phyloP scores from a whole-genome alignment of 2,888 invertebrate genomes.

The Gymnocheta viridis region DNA sequence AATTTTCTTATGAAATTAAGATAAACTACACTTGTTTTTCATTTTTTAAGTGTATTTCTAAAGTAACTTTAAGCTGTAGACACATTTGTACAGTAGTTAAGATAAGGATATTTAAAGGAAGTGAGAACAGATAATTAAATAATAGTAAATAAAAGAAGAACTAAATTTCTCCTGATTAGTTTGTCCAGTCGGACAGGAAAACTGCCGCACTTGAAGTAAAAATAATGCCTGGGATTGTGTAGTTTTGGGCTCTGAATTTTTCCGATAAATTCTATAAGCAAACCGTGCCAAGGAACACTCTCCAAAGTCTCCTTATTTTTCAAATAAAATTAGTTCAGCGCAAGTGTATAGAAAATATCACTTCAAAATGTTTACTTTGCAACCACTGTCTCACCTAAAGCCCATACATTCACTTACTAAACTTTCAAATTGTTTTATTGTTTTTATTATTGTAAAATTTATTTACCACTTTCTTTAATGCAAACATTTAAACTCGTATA shows the following conservation, averaged over 20 bases:
- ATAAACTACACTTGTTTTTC: slow-evolving; percentile 48
- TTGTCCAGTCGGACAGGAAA: too few relatives aligned
- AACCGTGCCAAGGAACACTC: too few relatives aligned
- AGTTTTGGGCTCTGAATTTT: too few relatives aligned
- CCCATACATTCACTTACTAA: not conserved
- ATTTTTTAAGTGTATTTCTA: slow-evolving; percentile 23
- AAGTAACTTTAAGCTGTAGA: slow-evolving; percentile 1
- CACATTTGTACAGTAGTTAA: not conserved
- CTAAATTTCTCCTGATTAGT: too few relatives aligned
- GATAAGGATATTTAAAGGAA: not conserved
- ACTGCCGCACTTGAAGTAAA: too few relatives aligned
- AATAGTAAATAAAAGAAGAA: too few relatives aligned
- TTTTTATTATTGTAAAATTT: slow-evolving; percentile 25
- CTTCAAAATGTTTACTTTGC: too few relatives aligned
- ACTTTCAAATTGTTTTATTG: slow-evolving; percentile 20
- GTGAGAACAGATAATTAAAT: not conserved
- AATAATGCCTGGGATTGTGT: too few relatives aligned
- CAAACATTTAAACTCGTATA: not conserved
- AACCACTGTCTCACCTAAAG: not conserved
- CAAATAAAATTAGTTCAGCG: too few relatives aligned
- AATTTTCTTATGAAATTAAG: slow-evolving; percentile 59
- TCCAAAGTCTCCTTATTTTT: too few relatives aligned
- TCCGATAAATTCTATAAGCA: too few relatives aligned
- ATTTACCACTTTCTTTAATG: slow-evolving; percentile 2
- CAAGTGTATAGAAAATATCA: too few relatives aligned